Evolutionary conservation across 2,888 invertebrate species (phyloP).

Genomic region (Amblyjoppa proteus): DNA sequence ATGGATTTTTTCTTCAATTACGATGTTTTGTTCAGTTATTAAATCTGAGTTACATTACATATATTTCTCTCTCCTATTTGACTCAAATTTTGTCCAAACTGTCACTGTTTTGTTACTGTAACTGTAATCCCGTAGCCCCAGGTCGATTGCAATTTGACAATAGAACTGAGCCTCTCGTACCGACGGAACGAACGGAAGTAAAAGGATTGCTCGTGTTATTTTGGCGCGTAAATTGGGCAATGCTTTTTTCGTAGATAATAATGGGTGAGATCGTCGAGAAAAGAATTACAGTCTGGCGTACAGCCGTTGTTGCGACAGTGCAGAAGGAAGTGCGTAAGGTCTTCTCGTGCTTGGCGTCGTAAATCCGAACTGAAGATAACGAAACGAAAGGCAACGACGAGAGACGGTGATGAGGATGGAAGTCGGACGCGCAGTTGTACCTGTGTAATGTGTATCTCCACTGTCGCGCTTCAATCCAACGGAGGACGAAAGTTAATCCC

Average conservation of each 20-base stretch:
- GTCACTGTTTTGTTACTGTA: no score
- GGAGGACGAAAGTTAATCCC: conserved; percentile 74
- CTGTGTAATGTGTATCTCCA: conserved; percentile 8
- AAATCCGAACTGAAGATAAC: conserved; percentile 57
- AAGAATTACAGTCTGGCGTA: conserved; percentile 28
- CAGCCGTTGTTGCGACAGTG: conserved; percentile 47
- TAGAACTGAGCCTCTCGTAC: background rate
- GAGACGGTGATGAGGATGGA: conserved; percentile 16
- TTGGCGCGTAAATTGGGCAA: conserved; percentile 11
- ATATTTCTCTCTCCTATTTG: no score
- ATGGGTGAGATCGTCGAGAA: conserved; percentile 13
- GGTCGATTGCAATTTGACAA: background rate
- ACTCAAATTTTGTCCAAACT: no score
- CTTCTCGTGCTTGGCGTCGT: conserved; percentile 44
- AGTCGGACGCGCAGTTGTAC: conserved; percentile 20
- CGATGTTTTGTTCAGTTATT: no score
- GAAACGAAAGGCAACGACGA: conserved; percentile 52
- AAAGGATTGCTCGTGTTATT: background rate
- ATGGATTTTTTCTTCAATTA: no score
- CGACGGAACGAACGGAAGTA: background rate
- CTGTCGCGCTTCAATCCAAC: conserved; percentile 36
- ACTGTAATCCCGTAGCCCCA: background rate
- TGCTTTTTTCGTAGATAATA: conserved; percentile 2
- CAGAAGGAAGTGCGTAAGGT: conserved; percentile 55
- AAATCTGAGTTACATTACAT: no score